Evolutionary conservation across 2,888 invertebrate genomes (phyloP).

Genomic region (Thelaira solivaga): DNA sequence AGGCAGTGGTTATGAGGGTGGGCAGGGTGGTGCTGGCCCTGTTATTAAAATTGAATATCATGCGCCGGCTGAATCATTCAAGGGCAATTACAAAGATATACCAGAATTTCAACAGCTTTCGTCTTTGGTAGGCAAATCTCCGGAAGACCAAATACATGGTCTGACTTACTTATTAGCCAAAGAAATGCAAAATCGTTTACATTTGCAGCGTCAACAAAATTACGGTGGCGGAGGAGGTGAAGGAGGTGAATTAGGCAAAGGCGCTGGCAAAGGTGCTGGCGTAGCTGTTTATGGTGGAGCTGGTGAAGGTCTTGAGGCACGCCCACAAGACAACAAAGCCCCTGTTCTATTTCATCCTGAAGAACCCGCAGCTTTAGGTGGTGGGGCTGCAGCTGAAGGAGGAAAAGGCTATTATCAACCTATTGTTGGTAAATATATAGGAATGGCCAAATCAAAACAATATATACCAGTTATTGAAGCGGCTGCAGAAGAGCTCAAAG

Average conservation of each 20-base stretch:
- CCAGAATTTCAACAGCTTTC: constrained; percentile 76
- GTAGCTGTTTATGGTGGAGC: not conserved
- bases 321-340: constrained; percentile 73
- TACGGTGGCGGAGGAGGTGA: constrained; percentile 1
- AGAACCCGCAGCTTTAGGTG: constrained; percentile 43
- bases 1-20: not conserved
- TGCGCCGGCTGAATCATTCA: constrained; percentile 64
- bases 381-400: constrained; percentile 44
- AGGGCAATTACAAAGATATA: constrained; percentile 70
- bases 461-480: constrained; percentile 72
- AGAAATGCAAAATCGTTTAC: constrained; percentile 72
- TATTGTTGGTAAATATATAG: constrained; percentile 67
- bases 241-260: not conserved
- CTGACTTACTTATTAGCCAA: constrained; percentile 77
- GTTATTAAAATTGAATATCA: constrained; percentile 70
- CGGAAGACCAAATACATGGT: constrained; percentile 78
- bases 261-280: constrained; percentile 1
- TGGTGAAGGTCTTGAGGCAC: constrained; percentile 17
- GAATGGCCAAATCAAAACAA: constrained; percentile 72
- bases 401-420: constrained; percentile 63
- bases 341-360: constrained; percentile 74
- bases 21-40: constrained; percentile 41
- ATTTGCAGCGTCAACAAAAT: constrained; percentile 65
- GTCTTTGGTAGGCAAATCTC: constrained; percentile 78
- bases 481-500: constrained; percentile 53